Percentiles rank a stretch among this genome's conserved stretches.
Evolutionary conservation across 2,113 vertebrate genomes (phyloP).

Genomic region (Carassius carassius): DNA sequence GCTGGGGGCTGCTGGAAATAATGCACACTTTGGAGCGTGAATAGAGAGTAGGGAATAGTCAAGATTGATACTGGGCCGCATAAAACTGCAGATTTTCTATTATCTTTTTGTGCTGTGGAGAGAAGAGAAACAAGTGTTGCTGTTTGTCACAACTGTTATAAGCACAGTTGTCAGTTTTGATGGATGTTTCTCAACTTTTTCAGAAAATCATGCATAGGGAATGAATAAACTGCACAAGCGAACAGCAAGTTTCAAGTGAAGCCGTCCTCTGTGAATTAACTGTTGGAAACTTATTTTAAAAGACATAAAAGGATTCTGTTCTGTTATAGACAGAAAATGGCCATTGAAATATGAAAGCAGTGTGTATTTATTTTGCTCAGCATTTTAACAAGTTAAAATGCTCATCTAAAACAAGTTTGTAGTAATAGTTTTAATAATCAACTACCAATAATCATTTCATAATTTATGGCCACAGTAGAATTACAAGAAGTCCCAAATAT

Average conservation of each 20-base stretch:
- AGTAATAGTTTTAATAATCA: too few relatives aligned
- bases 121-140: constrained; percentile 11
- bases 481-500: too few relatives aligned
- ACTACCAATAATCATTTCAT: too few relatives aligned
- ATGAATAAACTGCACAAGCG: constrained; percentile 7
- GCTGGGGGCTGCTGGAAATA: constrained; percentile 13
- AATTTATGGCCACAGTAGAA: too few relatives aligned
- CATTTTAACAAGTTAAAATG: background rate
- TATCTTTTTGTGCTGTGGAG: background rate
- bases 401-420: too few relatives aligned
- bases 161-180: constrained; percentile 25
- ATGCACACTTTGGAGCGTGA: constrained; percentile 16
- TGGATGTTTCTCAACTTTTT: constrained; percentile 21
- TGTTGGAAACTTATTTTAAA: constrained; percentile 3
- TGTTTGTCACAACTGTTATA: constrained; percentile 11
- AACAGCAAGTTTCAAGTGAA: background rate
- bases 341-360: background rate
- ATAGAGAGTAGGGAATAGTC: constrained; percentile 25
- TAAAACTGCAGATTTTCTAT: constrained; percentile 14
- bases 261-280: background rate
- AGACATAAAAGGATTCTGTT: background rate
- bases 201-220: background rate
- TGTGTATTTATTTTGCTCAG: background rate
- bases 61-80: background rate
- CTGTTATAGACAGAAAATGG: background rate